Evolutionary conservation across 2,113 vertebrate genomes (phyloP).

Genomic region (Nothobranchius furzeri): DNA sequence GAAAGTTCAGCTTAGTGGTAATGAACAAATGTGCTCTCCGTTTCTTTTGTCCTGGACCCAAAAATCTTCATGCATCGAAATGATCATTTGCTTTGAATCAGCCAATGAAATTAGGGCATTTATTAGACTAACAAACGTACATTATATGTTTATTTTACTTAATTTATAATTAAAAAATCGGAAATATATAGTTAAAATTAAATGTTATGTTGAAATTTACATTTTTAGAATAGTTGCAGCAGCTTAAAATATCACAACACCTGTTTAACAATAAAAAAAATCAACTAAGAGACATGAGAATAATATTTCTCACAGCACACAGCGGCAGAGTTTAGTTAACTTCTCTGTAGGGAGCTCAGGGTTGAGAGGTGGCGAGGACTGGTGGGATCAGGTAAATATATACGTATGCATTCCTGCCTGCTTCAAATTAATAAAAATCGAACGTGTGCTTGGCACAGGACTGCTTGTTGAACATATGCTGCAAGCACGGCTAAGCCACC

Average conservation of each 20-base stretch:
- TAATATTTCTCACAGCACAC: conserved; percentile 15
- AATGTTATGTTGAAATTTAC: not conserved
- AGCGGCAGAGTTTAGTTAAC: conserved; percentile 44
- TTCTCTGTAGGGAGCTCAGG: conserved; percentile 39
- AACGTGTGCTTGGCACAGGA: conserved; percentile 90
- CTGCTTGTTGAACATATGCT: conserved; percentile 99
- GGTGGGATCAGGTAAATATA: conserved; percentile 91
- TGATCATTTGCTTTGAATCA: conserved; percentile 63
- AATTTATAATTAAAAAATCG: not conserved
- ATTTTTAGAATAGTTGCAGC: not conserved
- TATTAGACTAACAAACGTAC: conserved; percentile 33
- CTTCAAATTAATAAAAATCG: conserved; percentile 99
- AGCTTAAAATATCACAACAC: conserved; percentile 3
- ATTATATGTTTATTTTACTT: conserved; percentile 30
- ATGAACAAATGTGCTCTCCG: conserved; percentile 96
- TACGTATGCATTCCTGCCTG: conserved; percentile 88
- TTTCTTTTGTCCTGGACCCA: conserved; percentile 91
- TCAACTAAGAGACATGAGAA: not conserved
- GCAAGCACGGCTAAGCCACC: conserved; percentile 98
- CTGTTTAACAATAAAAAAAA: not conserved
- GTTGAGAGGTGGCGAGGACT: conserved; percentile 62
- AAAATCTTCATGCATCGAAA: conserved; percentile 72
- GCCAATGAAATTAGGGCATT: conserved; percentile 2
- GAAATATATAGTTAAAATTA: conserved; percentile 4
- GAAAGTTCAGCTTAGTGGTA: conserved; percentile 99